These are phyloP conservation scores for Cosmia trapezina DNA, from an alignment of 2,888 invertebrate species.

Conservation along the genomic window DNA sequence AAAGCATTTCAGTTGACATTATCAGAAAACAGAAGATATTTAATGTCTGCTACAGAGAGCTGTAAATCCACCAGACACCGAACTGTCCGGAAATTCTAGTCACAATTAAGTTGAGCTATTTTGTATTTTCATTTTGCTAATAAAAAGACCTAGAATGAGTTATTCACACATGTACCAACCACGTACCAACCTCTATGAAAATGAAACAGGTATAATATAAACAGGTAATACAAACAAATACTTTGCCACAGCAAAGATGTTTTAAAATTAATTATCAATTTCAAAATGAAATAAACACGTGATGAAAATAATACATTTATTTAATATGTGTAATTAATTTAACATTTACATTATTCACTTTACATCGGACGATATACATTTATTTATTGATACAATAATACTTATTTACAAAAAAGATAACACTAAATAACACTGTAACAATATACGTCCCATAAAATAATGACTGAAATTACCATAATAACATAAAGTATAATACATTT, in stretches of 20 bases:
- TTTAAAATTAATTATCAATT: neutral
- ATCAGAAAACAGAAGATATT: slow-evolving; percentile 53
- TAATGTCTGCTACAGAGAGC: slow-evolving; percentile 44
- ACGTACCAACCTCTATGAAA: neutral
- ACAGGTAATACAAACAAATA: neutral
- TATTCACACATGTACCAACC: too few species aligned
- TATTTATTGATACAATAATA: slow-evolving; percentile 68
- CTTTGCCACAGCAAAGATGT: neutral
- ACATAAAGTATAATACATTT: slow-evolving; percentile 70
- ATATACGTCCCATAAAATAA: slow-evolving; percentile 78
- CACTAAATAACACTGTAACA: slow-evolving; percentile 80
- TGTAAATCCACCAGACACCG: slow-evolving; percentile 21
- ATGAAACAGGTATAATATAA: neutral
- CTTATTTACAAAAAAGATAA: slow-evolving; percentile 76
- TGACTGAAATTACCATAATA: slow-evolving; percentile 80
- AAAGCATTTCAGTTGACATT: slow-evolving; percentile 45
- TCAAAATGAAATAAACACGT: slow-evolving; percentile 22
- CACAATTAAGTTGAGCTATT: slow-evolving; percentile 43
- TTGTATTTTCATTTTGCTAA: neutral
- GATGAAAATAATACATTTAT: slow-evolving; percentile 62
- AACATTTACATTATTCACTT: slow-evolving; percentile 59
- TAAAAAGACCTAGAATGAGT: neutral
- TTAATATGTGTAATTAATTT: slow-evolving; percentile 55
- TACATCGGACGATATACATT: slow-evolving; percentile 62
- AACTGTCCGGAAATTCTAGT: slow-evolving; percentile 30